Evolutionary conservation across 2,113 vertebrate genomes (phyloP).

Genomic region (Mesembrinibis cayennensis): DNA sequence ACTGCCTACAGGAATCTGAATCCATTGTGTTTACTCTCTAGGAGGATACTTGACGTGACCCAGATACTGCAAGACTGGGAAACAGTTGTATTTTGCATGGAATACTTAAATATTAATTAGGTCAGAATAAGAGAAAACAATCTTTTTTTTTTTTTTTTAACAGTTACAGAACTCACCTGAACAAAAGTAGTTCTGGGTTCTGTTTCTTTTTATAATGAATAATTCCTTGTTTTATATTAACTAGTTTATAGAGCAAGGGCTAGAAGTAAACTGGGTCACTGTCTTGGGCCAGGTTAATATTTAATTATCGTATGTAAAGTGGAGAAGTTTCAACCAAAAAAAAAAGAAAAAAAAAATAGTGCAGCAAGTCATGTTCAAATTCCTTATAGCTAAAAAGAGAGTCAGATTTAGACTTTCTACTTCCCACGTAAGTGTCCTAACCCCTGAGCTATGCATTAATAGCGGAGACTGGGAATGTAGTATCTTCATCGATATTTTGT

Average conservation of each 20-base stretch:
- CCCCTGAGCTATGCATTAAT: neutral
- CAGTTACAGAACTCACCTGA: neutral
- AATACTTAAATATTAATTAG: neutral
- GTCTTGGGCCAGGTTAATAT: neutral
- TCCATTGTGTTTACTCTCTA: neutral
- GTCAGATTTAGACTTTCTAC: neutral
- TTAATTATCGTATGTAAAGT: neutral
- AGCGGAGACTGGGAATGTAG: neutral
- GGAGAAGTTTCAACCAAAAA: neutral
- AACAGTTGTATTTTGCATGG: neutral
- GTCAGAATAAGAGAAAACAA: neutral
- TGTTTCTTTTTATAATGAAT: neutral
- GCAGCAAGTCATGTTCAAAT: neutral
- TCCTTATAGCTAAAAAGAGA: neutral
- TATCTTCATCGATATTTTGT: neutral
- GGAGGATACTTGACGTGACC: neutral
- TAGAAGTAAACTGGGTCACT: neutral
- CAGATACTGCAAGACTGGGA: neutral
- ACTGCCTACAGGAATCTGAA: neutral
- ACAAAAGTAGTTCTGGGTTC: neutral
- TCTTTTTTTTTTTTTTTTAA: neutral
- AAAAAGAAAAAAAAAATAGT: fast-evolving
- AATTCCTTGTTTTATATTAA: neutral
- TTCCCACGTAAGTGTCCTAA: neutral
- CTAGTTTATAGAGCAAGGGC: neutral